Evolutionary conservation across 2,113 vertebrate species (phyloP).

Genomic region (Nycticorax nycticorax): DNA sequence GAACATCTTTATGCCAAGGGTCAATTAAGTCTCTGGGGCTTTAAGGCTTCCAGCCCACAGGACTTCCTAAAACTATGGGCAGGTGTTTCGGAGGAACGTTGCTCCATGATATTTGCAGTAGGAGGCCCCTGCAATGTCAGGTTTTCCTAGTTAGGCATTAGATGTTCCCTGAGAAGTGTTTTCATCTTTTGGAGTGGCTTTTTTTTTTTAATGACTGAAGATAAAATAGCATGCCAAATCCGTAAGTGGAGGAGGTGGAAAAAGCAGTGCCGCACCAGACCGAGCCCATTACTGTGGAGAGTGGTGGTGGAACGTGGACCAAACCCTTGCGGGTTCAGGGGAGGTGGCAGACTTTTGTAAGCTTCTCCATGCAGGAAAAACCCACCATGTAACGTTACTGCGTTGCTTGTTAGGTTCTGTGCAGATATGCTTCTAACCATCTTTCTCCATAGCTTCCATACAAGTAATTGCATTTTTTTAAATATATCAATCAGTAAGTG

Average conservation of each 20-base stretch:
- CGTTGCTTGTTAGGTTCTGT: background rate
- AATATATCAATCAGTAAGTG: too few relatives aligned
- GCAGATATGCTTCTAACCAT: background rate
- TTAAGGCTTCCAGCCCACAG: background rate
- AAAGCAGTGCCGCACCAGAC: background rate
- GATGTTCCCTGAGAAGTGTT: background rate
- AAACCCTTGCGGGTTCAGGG: background rate
- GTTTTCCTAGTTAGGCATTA: background rate
- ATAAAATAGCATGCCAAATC: background rate
- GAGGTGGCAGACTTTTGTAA: background rate
- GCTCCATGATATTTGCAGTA: background rate
- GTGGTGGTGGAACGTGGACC: fast-evolving
- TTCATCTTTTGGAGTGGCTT: background rate
- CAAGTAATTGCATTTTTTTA: background rate
- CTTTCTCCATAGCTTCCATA: background rate
- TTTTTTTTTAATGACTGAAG: background rate
- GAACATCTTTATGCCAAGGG: background rate
- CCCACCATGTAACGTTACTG: fast-evolving
- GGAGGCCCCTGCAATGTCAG: background rate
- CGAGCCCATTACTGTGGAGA: too few relatives aligned
- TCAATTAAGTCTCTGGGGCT: background rate
- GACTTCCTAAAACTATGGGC: background rate
- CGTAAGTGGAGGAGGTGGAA: background rate
- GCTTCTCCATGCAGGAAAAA: background rate
- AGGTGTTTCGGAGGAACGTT: background rate